These are phyloP conservation scores for Phaethon lepturus DNA, from an alignment of 2,113 vertebrate genomes.

Conservation along the genomic window DNA sequence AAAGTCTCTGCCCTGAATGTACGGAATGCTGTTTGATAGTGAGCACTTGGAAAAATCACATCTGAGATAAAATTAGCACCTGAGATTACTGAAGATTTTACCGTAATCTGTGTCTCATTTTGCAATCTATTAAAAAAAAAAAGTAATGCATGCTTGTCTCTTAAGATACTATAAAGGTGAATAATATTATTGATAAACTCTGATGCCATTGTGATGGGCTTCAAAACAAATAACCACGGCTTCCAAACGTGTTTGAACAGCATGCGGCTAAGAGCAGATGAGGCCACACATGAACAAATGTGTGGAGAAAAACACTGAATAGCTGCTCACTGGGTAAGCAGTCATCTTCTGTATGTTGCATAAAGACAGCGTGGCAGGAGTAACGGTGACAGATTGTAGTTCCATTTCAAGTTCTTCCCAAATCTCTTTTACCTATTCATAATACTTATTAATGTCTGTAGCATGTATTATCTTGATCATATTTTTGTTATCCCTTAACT, in stretches of 20 bases:
- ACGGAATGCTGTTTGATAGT: conserved; percentile 24
- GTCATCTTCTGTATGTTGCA: neutral
- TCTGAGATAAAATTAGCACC: conserved; percentile 28
- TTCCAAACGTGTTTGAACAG: conserved; percentile 26
- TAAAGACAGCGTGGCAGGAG: neutral
- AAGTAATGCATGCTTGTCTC: neutral
- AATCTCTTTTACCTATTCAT: neutral
- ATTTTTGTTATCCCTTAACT: neutral
- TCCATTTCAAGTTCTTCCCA: neutral
- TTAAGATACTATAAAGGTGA: neutral
- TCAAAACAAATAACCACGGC: conserved; percentile 31
- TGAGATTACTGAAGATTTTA: neutral
- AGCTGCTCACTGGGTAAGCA: neutral
- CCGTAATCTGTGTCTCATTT: neutral
- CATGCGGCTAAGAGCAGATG: neutral
- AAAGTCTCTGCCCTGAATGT: conserved; percentile 42
- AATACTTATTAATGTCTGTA: neutral
- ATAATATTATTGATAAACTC: neutral
- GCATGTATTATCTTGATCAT: neutral
- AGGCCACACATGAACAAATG: conserved; percentile 36
- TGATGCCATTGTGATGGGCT: neutral
- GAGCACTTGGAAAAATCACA: neutral
- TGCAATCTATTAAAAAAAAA: neutral
- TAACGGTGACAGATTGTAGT: neutral
- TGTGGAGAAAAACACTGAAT: neutral